Conservation (phyloP, 2,888 invertebrate genomes). For the Achlya flavicornis region DNA sequence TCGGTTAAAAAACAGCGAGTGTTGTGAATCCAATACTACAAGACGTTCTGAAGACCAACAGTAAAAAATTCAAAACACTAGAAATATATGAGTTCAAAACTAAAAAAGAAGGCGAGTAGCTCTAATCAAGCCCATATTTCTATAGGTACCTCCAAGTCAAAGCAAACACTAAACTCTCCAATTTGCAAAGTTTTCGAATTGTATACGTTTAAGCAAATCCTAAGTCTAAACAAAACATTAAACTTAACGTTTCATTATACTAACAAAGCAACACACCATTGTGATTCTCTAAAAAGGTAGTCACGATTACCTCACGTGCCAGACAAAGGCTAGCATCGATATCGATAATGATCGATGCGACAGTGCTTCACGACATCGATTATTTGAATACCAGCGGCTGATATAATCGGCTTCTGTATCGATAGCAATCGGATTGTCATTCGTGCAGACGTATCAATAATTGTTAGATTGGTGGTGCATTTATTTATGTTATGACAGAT, state of each 20-base stretch:
- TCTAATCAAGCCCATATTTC: no score
- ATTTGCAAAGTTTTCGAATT: conserved; percentile 4
- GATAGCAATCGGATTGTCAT: conserved; percentile 43
- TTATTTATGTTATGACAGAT: conserved; percentile 5
- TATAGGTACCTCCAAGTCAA: no score
- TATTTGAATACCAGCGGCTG: conserved; percentile 40
- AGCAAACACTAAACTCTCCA: neutral
- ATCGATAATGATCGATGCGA: conserved; percentile 25
- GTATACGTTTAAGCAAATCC: neutral
- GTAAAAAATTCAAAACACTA: no score
- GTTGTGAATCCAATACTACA: no score
- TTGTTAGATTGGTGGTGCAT: conserved; percentile 23
- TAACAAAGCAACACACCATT: conserved; percentile 9
- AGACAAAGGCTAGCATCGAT: conserved; percentile 24
- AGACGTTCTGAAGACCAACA: no score
- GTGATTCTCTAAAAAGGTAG: conserved; percentile 7
- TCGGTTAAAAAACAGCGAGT: no score
- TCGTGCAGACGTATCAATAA: conserved; percentile 52
- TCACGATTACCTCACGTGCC: conserved; percentile 6
- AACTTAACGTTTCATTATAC: conserved; percentile 8
- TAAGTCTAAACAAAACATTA: neutral
- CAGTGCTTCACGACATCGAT: conserved; percentile 39
- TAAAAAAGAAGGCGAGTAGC: no score
- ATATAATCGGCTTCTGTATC: conserved; percentile 53
- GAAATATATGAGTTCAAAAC: no score